Base-by-base conservation (phyloP, 2,888 invertebrate species). In the Perdita meconis region DNA sequence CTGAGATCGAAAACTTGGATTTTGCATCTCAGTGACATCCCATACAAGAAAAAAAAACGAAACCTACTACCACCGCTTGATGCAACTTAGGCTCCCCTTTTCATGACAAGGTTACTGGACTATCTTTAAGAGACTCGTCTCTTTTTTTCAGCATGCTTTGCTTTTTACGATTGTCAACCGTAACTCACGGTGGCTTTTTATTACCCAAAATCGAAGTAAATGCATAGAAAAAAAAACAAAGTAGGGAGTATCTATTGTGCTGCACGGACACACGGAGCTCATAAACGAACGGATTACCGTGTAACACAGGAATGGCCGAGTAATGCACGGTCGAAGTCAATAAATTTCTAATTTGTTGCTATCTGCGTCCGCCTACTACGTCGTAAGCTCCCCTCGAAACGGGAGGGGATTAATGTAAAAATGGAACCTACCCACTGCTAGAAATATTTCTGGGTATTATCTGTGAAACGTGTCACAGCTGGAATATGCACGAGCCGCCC, bases 311-410 rank as follows among this genome's bases (percentile, higher is more conserved):
- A 55, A 55, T 63, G 51, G 38, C 66, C 53, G 24, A 36, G 64
- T 68, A 64, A 51, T 72, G 55, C 68, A 34, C 57, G 60, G n/a
- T 44, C 51, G 53, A 51, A 71, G 80, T 83, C 80, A 77, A 84
- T 84, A 84, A 85, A 85, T 85, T 85, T 76, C 76, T 76, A 84
- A 85, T 82, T 85, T 82, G 40, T 80, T 65, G 71, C 65, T 80
- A 81, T 69, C 59, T 65, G 50, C 59, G 59, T 55, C 60, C 56
- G 61, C 50, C 72, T 24, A n/a, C 51, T n/a, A 10, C 22, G 69
- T 65, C 60, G 30, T 56, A 68, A 84, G 67, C 80, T 57, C 61
- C 80, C 56, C 61, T 6, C 61, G 61, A 67, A 50, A 73, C 76
- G 53, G 30, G 36, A 40, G 22, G 30, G 56, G 76, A 84, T 84